Evolutionary conservation across 2,888 invertebrate species (phyloP).

Genomic region (Trichogramma dendrolimi): DNA sequence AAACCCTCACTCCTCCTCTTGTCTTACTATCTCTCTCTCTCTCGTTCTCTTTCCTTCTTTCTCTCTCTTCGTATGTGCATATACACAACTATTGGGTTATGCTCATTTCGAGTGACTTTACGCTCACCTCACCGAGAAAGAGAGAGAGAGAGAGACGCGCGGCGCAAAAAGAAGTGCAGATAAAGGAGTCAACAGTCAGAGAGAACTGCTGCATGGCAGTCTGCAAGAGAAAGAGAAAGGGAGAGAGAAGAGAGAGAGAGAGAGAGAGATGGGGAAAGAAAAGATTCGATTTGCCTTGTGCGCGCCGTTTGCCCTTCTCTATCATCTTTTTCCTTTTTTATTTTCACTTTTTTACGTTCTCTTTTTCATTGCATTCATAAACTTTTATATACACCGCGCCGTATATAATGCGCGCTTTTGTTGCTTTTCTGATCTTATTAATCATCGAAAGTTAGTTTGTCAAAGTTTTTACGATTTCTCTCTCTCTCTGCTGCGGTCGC

Average conservation of each 20-base stretch:
- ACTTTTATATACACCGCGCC: constrained; percentile 21
- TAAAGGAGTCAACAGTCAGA: too few species aligned
- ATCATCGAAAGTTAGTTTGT: too few species aligned
- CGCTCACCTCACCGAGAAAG: constrained; percentile 10
- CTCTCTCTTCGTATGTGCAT: background rate
- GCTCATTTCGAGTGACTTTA: constrained; percentile 10
- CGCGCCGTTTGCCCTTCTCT: constrained; percentile 16
- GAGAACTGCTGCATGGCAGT: background rate
- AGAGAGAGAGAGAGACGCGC: constrained; percentile 10
- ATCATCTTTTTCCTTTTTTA: constrained; percentile 6
- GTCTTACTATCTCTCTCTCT: constrained; percentile 10
- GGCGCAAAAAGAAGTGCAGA: too few species aligned
- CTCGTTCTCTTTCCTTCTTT: constrained; percentile 18
- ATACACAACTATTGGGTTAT: constrained; percentile 14
- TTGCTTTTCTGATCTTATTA: too few species aligned
- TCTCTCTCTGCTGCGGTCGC: too few species aligned
- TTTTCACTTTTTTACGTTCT: background rate
- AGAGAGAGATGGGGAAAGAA: constrained; percentile 2
- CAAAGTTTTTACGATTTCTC: too few species aligned
- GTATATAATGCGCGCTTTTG: too few species aligned
- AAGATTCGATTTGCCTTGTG: constrained; percentile 10
- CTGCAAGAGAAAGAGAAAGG: background rate
- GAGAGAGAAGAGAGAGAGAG: background rate
- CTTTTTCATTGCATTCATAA: constrained; percentile 9
- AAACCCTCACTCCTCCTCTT: too few species aligned